Conservation (phyloP, 1,140 invertebrate genomes). For the Manduca sexta region DNA sequence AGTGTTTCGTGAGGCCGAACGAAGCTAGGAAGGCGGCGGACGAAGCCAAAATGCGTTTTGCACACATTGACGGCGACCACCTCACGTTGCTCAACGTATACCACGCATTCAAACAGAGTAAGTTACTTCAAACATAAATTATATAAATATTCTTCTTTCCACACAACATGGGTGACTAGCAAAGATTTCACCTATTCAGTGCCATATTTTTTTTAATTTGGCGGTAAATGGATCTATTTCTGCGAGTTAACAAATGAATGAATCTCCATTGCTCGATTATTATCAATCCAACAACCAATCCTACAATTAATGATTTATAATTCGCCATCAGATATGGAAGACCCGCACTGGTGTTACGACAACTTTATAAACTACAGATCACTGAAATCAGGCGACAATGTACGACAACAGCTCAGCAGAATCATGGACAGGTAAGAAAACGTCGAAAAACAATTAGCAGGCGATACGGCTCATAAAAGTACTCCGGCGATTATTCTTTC, state of each 20-base stretch:
- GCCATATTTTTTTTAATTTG: too few species aligned
- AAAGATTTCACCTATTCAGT: too few species aligned
- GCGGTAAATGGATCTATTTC: too few species aligned
- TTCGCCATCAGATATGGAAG: conserved; percentile 78
- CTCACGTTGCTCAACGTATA: conserved; percentile 98
- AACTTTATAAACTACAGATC: conserved; percentile 99
- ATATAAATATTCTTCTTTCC: background rate
- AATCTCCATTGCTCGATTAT: too few species aligned
- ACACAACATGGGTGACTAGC: too few species aligned
- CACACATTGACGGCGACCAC: conserved; percentile 99
- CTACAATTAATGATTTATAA: background rate
- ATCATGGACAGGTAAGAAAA: conserved; percentile 76
- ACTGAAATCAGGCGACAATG: conserved; percentile 88
- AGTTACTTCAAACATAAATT: conserved; percentile 75
- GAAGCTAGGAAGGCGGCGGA: conserved; percentile 99
- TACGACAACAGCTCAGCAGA: conserved; percentile 78
- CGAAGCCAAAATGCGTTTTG: conserved; percentile 99
- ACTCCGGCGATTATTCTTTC: too few species aligned
- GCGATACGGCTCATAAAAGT: too few species aligned
- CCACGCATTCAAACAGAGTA: conserved; percentile 99
- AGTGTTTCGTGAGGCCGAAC: conserved; percentile 99
- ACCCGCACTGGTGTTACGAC: conserved; percentile 99
- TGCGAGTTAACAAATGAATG: too few species aligned
- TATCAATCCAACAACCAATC: too few species aligned
- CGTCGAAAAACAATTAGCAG: too few species aligned